A percentile compares a stretch with the other conserved stretches of the same genome.
Evolutionary conservation across 2,888 invertebrate species (phyloP).

Genomic region (Amiota minor): DNA sequence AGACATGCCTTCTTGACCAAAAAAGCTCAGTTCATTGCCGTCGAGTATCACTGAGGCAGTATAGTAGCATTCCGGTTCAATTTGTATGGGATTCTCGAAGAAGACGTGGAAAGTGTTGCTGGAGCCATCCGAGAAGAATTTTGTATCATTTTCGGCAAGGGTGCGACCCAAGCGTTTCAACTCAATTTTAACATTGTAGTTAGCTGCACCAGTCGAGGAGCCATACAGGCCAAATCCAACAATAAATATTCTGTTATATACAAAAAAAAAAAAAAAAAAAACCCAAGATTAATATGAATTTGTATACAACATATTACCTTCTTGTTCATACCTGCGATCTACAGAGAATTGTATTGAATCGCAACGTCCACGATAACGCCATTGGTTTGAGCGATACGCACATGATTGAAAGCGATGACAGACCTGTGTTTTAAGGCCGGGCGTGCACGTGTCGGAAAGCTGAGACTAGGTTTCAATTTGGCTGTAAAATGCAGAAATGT

Average conservation of each 20-base stretch:
- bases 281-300: neutral
- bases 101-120: constrained; percentile 95
- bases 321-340: constrained; percentile 78
- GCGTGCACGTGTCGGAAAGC: constrained; percentile 87
- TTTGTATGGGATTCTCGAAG: constrained; percentile 85
- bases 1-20: constrained; percentile 96
- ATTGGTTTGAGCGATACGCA: constrained; percentile 96
- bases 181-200: constrained; percentile 95
- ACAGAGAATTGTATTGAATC: constrained; percentile 98
- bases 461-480: constrained; percentile 85
- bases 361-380: constrained; percentile 96
- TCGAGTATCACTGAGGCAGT: constrained; percentile 96
- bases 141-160: constrained; percentile 91
- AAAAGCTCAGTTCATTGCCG: constrained; percentile 94
- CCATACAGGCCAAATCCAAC: constrained; percentile 97
- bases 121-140: constrained; percentile 96
- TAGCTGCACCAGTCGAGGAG: constrained; percentile 95
- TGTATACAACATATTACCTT: neutral
- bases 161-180: constrained; percentile 90
- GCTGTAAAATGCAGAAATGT: constrained; percentile 97
- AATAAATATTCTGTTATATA: constrained; percentile 94
- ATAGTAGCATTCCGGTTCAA: constrained; percentile 94
- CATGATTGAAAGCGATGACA: constrained; percentile 97
- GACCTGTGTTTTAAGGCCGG: constrained; percentile 93
- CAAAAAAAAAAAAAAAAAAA: too few species aligned